Percentiles rank a stretch among this genome's conserved stretches.
phyloP scores from a whole-genome alignment of 2,797 vertebrate genomes.

The Tarsius wallacei region DNA sequence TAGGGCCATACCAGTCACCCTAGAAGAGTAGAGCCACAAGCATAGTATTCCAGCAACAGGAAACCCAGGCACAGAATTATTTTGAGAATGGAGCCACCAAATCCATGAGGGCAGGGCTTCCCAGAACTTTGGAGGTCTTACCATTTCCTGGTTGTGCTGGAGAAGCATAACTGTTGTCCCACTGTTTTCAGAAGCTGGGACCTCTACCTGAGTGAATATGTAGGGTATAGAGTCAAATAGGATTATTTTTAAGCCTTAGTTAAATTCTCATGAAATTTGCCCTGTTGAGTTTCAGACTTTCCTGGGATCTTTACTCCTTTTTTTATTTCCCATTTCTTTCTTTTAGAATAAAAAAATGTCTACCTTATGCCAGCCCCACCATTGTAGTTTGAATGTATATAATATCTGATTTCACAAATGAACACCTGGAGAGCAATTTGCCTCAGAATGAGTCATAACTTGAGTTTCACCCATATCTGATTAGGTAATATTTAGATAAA shows the following conservation, averaged over 20 bases:
- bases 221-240: no score
- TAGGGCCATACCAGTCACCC: neutral
- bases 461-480: neutral
- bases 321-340: neutral
- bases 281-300: neutral
- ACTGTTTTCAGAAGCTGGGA: neutral
- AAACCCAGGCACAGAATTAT: neutral
- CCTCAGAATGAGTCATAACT: neutral
- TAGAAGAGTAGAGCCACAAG: neutral
- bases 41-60: fast-evolving
- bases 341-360: neutral
- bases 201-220: neutral
- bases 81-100: no score
- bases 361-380: neutral
- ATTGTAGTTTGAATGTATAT: neutral
- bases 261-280: neutral
- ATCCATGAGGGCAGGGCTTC: no score
- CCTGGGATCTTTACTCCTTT: neutral
- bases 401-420: neutral
- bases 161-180: neutral
- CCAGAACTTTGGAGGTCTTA: no score
- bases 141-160: neutral
- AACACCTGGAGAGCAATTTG: neutral
- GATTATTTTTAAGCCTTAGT: neutral
- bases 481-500: neutral